A percentile compares a stretch with the other conserved stretches of the same genome.
phyloP scores from a whole-genome alignment of 2,797 vertebrate species.

The Poeciliopsis gracilis region DNA sequence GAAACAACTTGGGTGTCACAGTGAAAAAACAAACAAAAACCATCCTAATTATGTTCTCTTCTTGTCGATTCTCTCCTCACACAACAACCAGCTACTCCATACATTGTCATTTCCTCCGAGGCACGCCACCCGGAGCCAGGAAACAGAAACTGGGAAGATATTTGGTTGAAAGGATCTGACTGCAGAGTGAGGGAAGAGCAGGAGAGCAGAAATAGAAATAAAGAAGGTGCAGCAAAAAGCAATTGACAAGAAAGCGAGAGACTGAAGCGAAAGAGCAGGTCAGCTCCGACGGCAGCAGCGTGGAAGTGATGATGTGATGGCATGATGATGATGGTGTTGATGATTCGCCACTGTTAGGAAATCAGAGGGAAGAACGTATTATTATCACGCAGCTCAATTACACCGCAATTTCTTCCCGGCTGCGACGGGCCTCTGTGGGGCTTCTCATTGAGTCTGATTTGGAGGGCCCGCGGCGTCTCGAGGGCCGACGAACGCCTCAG shows the following conservation, averaged over 20 bases:
- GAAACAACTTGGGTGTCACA: conserved; percentile 45
- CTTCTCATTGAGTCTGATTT: conserved; percentile 74
- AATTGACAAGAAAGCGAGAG: conserved; percentile 48
- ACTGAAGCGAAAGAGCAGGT: conserved; percentile 52
- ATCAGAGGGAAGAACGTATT: conserved; percentile 71
- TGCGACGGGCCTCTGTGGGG: conserved; percentile 65
- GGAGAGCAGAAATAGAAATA: conserved; percentile 57
- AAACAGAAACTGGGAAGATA: conserved; percentile 50
- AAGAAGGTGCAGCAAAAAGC: conserved; percentile 61
- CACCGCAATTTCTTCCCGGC: conserved; percentile 69
- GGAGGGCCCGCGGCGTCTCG: conserved; percentile 62
- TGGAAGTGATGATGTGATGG: conserved; percentile 67
- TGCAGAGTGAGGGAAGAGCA: conserved; percentile 29
- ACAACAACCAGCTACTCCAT: background rate
- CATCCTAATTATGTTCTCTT: conserved; percentile 52
- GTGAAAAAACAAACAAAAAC: conserved; percentile 35
- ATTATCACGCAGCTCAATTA: conserved; percentile 79
- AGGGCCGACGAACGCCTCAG: conserved; percentile 56
- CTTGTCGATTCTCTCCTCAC: background rate
- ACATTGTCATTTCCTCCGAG: conserved; percentile 63
- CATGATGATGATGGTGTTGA: conserved; percentile 70
- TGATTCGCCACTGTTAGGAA: conserved; percentile 74
- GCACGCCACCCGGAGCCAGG: conserved; percentile 45
- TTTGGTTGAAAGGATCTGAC: conserved; percentile 43
- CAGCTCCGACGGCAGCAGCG: conserved; percentile 44